A percentile compares a stretch with the other conserved stretches of the same genome.
These are phyloP conservation scores for Rutpela maculata DNA, from an alignment of 2,888 invertebrate genomes.

Conservation along the genomic window DNA sequence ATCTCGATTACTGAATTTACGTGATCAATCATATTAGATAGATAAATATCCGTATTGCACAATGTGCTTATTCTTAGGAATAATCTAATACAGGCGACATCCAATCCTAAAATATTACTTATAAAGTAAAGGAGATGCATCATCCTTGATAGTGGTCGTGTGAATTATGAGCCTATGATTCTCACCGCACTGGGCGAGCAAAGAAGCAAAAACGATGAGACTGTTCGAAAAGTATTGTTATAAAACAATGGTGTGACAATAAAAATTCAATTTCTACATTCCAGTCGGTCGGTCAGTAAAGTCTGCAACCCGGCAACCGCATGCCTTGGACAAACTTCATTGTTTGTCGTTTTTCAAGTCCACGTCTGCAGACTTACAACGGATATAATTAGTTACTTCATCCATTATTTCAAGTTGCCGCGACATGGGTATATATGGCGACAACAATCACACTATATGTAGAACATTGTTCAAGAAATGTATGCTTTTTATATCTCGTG, in stretches of 20 bases:
- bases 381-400: conserved; percentile 71
- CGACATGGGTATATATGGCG: conserved; percentile 50
- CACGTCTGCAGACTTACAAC: conserved; percentile 64
- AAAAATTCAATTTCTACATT: conserved; percentile 73
- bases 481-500: conserved; percentile 36
- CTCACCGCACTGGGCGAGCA: conserved; percentile 47
- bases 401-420: conserved; percentile 66
- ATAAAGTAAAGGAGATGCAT: conserved; percentile 22
- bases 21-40: no score
- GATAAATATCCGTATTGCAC: no score
- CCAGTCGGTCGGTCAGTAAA: conserved; percentile 60
- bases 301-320: conserved; percentile 57
- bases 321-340: conserved; percentile 59
- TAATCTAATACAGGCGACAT: background rate
- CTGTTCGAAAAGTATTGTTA: conserved; percentile 64
- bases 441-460: conserved; percentile 49
- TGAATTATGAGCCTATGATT: conserved; percentile 54
- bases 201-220: conserved; percentile 43
- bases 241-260: conserved; percentile 69
- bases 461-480: conserved; percentile 47
- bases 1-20: no score
- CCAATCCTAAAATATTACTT: conserved; percentile 13
- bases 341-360: conserved; percentile 64
- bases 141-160: conserved; percentile 36
- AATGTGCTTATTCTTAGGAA: no score